Percentiles rank a stretch among this genome's conserved stretches.
phyloP scores from a whole-genome alignment of 2,797 vertebrate genomes.

The Gobionotothen gibberifrons region DNA sequence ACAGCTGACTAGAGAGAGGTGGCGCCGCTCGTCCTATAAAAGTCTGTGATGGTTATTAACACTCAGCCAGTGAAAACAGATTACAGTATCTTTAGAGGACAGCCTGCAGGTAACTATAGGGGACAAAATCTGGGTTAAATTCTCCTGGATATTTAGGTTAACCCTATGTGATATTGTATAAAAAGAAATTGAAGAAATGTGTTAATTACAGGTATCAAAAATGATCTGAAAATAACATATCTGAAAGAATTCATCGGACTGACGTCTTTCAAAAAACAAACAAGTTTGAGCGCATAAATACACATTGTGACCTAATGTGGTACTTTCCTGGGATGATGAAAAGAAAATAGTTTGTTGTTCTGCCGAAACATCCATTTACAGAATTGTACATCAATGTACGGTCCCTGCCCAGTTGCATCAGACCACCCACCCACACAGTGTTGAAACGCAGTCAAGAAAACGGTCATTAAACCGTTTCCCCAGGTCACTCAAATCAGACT shows the following conservation, averaged over 20 bases:
- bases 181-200: neutral
- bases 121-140: constrained; percentile 9
- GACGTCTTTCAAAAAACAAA: constrained; percentile 60
- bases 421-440: constrained; percentile 84
- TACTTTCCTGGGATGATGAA: constrained; percentile 66
- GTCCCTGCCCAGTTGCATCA: constrained; percentile 68
- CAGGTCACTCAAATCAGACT: constrained; percentile 84
- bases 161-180: neutral
- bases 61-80: constrained; percentile 54
- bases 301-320: constrained; percentile 68
- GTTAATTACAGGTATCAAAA: constrained; percentile 35
- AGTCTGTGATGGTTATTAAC: constrained; percentile 69
- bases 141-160: neutral
- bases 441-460: constrained; percentile 79
- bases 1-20: constrained; percentile 68
- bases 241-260: constrained; percentile 67
- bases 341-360: constrained; percentile 82
- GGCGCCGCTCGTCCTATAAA: constrained; percentile 78
- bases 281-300: constrained; percentile 75
- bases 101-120: constrained; percentile 37
- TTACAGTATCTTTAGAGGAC: constrained; percentile 51
- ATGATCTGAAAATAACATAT: constrained; percentile 15
- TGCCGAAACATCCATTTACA: constrained; percentile 76
- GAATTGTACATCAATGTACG: constrained; percentile 77
- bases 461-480: constrained; percentile 84